A percentile compares a stretch with the other conserved stretches of the same genome.
Evolutionary conservation across 2,888 invertebrate species (phyloP).

Genomic region (Agriotes lineatus): DNA sequence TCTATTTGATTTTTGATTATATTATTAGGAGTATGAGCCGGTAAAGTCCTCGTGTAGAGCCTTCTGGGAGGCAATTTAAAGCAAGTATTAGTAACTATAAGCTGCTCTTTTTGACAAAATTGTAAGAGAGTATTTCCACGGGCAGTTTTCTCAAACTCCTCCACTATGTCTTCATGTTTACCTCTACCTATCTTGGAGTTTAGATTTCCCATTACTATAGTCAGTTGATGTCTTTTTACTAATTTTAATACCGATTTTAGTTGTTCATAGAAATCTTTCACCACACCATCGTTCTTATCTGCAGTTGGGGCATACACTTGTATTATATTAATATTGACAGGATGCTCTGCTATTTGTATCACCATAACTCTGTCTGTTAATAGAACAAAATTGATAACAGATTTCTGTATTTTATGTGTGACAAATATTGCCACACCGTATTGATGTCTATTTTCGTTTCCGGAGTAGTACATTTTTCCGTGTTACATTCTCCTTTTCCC

Average conservation of each 20-base stretch:
- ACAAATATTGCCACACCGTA: not conserved
- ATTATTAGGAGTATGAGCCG: slow-evolving; percentile 1
- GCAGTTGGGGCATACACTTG: slow-evolving; percentile 7
- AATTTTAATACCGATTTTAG: not conserved
- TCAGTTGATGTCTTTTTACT: too few relatives aligned
- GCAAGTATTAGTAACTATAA: too few relatives aligned
- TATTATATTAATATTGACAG: not conserved
- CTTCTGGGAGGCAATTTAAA: not conserved
- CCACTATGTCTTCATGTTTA: too few relatives aligned
- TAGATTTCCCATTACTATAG: not conserved
- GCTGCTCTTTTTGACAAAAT: not conserved
- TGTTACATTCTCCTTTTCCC: too few relatives aligned
- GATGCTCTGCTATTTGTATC: not conserved
- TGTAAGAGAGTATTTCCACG: too few relatives aligned
- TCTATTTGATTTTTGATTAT: too few relatives aligned
- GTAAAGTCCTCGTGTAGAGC: not conserved
- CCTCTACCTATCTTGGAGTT: too few relatives aligned
- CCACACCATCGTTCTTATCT: too few relatives aligned
- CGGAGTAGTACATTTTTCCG: too few relatives aligned
- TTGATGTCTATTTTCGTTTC: too few relatives aligned
- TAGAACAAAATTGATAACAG: not conserved
- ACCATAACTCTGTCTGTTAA: not conserved
- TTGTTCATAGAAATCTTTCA: not conserved
- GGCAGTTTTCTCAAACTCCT: too few relatives aligned
- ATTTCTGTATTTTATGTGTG: not conserved